These are phyloP conservation scores for Heliconius aoede DNA, from an alignment of 2,888 invertebrate genomes.

Conservation along the genomic window DNA sequence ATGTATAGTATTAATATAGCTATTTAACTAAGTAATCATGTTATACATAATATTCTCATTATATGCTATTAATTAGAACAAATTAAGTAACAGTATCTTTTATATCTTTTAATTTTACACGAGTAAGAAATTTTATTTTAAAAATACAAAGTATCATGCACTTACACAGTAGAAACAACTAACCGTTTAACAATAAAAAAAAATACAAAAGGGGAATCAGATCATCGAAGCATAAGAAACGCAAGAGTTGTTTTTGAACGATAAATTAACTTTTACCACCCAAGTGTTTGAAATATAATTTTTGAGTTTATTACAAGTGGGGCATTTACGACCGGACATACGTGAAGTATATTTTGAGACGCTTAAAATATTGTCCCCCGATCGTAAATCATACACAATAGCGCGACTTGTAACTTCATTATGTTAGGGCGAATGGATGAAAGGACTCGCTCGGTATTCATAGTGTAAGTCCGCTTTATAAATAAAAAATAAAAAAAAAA, in stretches of 20 bases:
- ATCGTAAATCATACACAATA: conserved; percentile 55
- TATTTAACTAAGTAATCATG: neutral
- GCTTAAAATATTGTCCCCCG: conserved; percentile 51
- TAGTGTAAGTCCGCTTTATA: neutral
- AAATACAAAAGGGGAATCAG: conserved; percentile 11
- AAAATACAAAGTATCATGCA: neutral
- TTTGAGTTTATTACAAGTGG: conserved; percentile 50
- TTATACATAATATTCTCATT: no score
- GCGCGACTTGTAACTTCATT: conserved; percentile 42
- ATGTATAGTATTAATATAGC: neutral
- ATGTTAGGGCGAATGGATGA: conserved; percentile 36
- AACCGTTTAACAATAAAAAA: conserved; percentile 17
- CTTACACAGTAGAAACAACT: neutral
- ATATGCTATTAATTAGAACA: neutral
- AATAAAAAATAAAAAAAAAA: no score
- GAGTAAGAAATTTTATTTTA: no score
- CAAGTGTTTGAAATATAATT: conserved; percentile 46
- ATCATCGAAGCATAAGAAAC: conserved; percentile 43
- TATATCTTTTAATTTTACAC: no score
- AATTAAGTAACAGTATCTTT: no score
- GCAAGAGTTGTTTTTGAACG: conserved; percentile 42
- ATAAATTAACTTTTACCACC: conserved; percentile 49
- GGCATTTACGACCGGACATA: conserved; percentile 55
- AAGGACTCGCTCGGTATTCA: conserved; percentile 5
- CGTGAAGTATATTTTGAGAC: conserved; percentile 48